phyloP scores from a whole-genome alignment of 1,140 invertebrate species.

The Oppia nitens region DNA sequence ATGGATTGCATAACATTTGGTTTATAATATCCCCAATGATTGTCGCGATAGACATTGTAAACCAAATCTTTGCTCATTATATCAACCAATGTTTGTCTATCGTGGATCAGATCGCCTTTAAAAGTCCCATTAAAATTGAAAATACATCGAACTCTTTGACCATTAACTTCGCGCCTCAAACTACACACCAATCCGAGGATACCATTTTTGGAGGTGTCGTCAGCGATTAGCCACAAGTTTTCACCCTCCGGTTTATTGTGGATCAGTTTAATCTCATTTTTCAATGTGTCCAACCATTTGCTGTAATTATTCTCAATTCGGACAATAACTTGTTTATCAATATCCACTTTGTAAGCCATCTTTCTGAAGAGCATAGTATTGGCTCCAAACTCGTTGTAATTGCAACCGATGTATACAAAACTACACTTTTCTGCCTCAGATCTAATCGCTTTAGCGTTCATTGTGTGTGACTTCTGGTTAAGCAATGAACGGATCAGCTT shows the following conservation, averaged over 20 bases:
- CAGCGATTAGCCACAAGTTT: conserved; percentile 22
- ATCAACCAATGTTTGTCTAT: conserved; percentile 14
- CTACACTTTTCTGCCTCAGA: too few species aligned
- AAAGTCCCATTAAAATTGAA: conserved; percentile 5
- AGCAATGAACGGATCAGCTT: too few species aligned
- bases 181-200: conserved; percentile 75
- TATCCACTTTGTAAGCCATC: too few species aligned
- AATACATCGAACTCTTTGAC: conserved; percentile 43
- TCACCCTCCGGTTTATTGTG: conserved; percentile 28
- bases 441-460: too few species aligned
- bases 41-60: conserved; percentile 59
- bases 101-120: conserved; percentile 3
- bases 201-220: conserved; percentile 35
- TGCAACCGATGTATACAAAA: too few species aligned
- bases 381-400: too few species aligned
- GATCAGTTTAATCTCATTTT: conserved; percentile 26
- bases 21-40: conserved; percentile 63
- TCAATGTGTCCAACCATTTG: conserved; percentile 51
- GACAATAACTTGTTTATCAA: too few species aligned
- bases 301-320: conserved; percentile 27
- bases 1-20: conserved; percentile 37
- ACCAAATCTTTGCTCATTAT: conserved; percentile 51
- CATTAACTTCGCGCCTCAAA: conserved; percentile 61
- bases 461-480: too few species aligned
- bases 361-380: too few species aligned